Conservation (phyloP, 1,140 invertebrate genomes). For the Capitella teleta region DNA sequence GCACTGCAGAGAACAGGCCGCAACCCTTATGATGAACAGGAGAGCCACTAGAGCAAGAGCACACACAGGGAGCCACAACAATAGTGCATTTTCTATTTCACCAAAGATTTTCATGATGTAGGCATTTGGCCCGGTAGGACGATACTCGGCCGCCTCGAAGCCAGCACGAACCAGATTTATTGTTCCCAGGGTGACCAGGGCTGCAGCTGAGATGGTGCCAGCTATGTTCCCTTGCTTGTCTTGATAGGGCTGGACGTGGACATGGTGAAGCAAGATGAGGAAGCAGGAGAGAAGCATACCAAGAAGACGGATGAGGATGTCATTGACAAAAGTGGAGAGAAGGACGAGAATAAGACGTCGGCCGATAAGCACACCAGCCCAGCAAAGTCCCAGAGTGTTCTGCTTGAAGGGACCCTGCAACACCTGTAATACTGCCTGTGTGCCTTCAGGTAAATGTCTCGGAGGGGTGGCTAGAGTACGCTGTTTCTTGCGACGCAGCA, state of each 20-base stretch:
- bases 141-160: conserved; percentile 12
- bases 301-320: conserved; percentile 5
- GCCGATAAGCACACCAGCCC: conserved; percentile 10
- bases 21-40: not conserved
- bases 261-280: conserved; percentile 11
- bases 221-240: conserved; percentile 3
- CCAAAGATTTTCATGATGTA: conserved; percentile 5
- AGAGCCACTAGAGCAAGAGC: not conserved
- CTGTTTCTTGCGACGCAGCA: not conserved
- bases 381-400: not conserved
- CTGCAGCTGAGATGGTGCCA: conserved; percentile 3
- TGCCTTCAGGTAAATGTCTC: not conserved
- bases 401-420: conserved; percentile 11
- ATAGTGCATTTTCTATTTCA: conserved; percentile 7
- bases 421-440: not conserved
- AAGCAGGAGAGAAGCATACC: conserved; percentile 8
- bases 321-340: conserved; percentile 9
- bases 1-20: too few relatives aligned
- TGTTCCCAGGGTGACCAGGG: conserved; percentile 3
- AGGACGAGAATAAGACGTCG: conserved; percentile 10
- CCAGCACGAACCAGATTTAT: conserved; percentile 12
- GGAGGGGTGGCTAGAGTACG: not conserved
- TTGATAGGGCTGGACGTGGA: conserved; percentile 11
- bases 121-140: conserved; percentile 4
- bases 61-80: conserved; percentile 6